Percentiles rank a stretch among this genome's conserved stretches.
Conservation (phyloP, 2,113 vertebrate species). For the Chlorodrepanis virens region DNA sequence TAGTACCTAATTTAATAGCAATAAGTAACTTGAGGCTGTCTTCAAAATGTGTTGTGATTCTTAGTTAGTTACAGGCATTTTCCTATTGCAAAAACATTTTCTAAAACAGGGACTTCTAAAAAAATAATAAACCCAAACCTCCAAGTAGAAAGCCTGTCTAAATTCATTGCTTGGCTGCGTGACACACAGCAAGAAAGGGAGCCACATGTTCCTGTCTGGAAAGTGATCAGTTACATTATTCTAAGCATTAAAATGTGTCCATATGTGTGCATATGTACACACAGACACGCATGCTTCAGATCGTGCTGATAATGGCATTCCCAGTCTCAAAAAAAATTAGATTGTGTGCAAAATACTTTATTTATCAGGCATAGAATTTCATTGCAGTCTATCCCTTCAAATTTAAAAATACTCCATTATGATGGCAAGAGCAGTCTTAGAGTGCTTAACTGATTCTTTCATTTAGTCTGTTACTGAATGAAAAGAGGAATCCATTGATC, state of each 20-base stretch:
- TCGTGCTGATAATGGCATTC: slow-evolving; percentile 39
- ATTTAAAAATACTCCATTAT: background rate
- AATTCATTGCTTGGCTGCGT: slow-evolving; percentile 40
- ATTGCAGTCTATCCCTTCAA: background rate
- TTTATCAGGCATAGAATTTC: background rate
- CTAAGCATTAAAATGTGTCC: slow-evolving; percentile 24
- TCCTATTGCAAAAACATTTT: slow-evolving; percentile 2
- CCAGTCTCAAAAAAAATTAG: background rate
- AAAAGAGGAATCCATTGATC: background rate
- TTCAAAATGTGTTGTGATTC: background rate
- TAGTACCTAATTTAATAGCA: background rate
- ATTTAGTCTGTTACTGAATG: background rate
- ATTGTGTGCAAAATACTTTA: background rate
- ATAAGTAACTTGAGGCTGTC: background rate
- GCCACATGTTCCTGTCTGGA: slow-evolving; percentile 56
- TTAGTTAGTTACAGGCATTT: slow-evolving; percentile 3
- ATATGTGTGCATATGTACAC: background rate
- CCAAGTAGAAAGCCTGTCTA: slow-evolving; percentile 25
- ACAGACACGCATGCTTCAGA: slow-evolving; percentile 12
- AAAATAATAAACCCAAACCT: background rate
- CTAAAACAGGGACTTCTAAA: background rate
- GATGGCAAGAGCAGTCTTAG: background rate
- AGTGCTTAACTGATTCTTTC: background rate
- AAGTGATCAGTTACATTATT: slow-evolving; percentile 59
- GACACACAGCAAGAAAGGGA: slow-evolving; percentile 43